Conservation (phyloP, 2,113 vertebrate species). For the Scortum barcoo region DNA sequence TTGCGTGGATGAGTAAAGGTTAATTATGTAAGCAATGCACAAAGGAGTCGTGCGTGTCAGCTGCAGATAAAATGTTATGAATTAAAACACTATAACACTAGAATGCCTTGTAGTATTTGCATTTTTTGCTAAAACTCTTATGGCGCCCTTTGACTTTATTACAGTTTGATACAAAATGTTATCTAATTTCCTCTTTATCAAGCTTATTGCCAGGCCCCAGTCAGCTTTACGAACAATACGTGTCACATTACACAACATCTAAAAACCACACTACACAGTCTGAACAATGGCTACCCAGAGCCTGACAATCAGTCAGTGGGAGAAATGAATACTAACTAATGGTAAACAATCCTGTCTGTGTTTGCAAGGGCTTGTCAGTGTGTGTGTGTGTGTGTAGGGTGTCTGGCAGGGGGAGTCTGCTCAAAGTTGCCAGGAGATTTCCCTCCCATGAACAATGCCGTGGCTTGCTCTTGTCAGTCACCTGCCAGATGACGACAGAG, state of each 20-base stretch:
- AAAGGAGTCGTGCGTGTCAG: slow-evolving; percentile 26
- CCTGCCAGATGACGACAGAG: slow-evolving; percentile 72
- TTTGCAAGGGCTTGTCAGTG: slow-evolving; percentile 56
- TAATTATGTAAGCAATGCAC: slow-evolving; percentile 64
- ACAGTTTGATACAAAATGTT: not conserved
- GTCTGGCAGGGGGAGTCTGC: slow-evolving; percentile 20
- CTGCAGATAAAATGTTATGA: slow-evolving; percentile 23
- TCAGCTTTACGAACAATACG: slow-evolving; percentile 53
- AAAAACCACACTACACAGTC: slow-evolving; percentile 61
- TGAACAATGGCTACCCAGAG: slow-evolving; percentile 57
- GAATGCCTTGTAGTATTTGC: not conserved
- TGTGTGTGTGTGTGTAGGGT: not conserved
- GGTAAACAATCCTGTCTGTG: slow-evolving; percentile 68
- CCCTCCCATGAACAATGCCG: slow-evolving; percentile 67
- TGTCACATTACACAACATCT: slow-evolving; percentile 60
- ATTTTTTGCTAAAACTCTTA: slow-evolving; percentile 5
- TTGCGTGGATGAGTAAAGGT: slow-evolving; percentile 34
- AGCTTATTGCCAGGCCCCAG: slow-evolving; percentile 15
- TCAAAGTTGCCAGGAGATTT: slow-evolving; percentile 71
- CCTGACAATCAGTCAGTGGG: slow-evolving; percentile 58
- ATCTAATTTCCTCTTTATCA: slow-evolving; percentile 18
- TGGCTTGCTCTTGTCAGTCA: slow-evolving; percentile 78
- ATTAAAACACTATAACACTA: slow-evolving; percentile 17
- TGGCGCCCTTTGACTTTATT: slow-evolving; percentile 13
- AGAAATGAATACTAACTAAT: slow-evolving; percentile 80